Evolutionary conservation across 2,888 invertebrate genomes (phyloP), one percentile per base, ranked within the genome.

Genomic region (Diarsia dahlii): DNA sequence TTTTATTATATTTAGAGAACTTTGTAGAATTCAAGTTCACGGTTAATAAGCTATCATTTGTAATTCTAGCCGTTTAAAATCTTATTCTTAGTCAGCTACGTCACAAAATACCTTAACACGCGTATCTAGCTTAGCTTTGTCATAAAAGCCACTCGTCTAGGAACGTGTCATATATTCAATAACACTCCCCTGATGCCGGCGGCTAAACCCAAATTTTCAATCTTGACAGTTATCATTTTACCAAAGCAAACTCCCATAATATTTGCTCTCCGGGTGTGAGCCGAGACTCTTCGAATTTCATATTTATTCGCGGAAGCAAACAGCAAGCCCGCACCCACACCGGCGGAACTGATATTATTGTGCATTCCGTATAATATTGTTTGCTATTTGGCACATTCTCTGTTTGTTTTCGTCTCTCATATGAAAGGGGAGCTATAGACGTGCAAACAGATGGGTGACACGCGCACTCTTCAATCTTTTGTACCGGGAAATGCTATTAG

Each of bases 331-430:
- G 90, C 92, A 92, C 94, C 94, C 94, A 93, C 93, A 91, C 92
- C 88, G 91, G 92, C 96, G 96, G 96, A 96, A 96, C 95, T 96
- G 95, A 96, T 96, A 96, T 96, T 96, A 96, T 96, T 96, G 96
- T 96, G 96, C 96, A 96, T 96, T 96, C 96, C 95, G 96, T 95
- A 96, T 96, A 96, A 96, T 96, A 96, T 96, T 96, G 96, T 96
- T 96, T 96, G 96, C 96, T 96, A 95, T 96, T 96, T 96, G 96
- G 95, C 96, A 96, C 96, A 96, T 96, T 96, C 95, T 91, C 92
- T 96, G 95, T 96, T 96, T 96, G 96, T 96, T 96, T 95, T 96
- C 95, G 95, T 92, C 95, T 96, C 94, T 95, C 94, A 95, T 96
- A 96, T 95, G 95, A 96, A 96, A 96, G 96, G 96, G 96, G 96